Percentiles rank a stretch among this genome's conserved stretches.
These are phyloP conservation scores for Toxonevra muliebris DNA, from an alignment of 2,888 invertebrate species.

Conservation along the genomic window DNA sequence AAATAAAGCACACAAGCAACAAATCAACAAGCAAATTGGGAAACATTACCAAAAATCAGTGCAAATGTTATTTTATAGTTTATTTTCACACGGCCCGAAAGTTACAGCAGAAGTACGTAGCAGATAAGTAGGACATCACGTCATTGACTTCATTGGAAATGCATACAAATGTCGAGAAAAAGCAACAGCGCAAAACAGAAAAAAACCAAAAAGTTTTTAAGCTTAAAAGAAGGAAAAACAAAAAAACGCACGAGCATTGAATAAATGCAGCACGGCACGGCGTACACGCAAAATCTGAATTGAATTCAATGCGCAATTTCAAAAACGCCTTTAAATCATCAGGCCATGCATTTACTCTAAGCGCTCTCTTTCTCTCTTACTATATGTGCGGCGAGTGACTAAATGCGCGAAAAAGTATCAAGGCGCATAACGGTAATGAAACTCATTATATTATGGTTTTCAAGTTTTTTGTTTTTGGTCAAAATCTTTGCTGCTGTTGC, in stretches of 20 bases:
- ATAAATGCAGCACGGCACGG: too few relatives aligned
- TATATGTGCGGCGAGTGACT: too few relatives aligned
- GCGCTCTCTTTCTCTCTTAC: too few relatives aligned
- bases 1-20: too few relatives aligned
- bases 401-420: too few relatives aligned
- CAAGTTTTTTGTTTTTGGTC: constrained; percentile 22
- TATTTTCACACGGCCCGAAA: constrained; percentile 14
- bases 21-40: too few relatives aligned
- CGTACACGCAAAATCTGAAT: too few relatives aligned
- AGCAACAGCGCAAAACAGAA: constrained; percentile 2
- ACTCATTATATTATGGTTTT: constrained; percentile 17
- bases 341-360: too few relatives aligned
- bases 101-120: constrained; percentile 14
- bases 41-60: too few relatives aligned
- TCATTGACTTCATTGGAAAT: constrained; percentile 5
- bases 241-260: neutral
- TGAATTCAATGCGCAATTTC: too few relatives aligned
- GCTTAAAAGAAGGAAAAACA: neutral
- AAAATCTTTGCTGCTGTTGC: too few relatives aligned
- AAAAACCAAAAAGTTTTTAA: neutral
- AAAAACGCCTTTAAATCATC: too few relatives aligned
- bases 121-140: constrained; percentile 20
- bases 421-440: constrained; percentile 26
- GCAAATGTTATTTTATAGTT: neutral
- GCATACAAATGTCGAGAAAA: neutral